phyloP scores from a whole-genome alignment of 2,888 invertebrate species.

The Hypena proboscidalis region DNA sequence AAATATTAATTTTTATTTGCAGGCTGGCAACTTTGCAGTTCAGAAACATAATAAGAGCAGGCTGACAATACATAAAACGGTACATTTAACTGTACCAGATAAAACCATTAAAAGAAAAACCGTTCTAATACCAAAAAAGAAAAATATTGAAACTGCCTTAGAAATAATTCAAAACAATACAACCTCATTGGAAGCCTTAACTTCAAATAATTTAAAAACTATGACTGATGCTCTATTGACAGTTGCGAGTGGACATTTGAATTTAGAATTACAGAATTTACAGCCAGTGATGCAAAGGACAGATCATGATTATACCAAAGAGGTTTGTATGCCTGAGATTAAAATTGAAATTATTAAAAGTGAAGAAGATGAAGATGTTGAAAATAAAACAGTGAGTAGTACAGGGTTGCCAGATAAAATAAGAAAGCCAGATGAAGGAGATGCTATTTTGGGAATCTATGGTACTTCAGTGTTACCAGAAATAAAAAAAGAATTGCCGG shows the following conservation, averaged over 20 bases:
- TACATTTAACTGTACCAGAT: background rate
- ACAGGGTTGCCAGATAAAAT: background rate
- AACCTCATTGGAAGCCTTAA: constrained; percentile 13
- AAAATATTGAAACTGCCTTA: constrained; percentile 35
- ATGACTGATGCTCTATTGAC: constrained; percentile 7
- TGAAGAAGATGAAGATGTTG: background rate
- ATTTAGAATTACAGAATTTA: background rate
- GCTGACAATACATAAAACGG: background rate
- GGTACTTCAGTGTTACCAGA: background rate
- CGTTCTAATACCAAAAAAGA: constrained; percentile 1
- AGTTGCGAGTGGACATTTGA: background rate
- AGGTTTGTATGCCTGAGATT: too few relatives aligned
- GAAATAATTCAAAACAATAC: constrained; percentile 39
- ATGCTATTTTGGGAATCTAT: background rate
- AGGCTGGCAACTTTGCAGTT: background rate
- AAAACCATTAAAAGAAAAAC: background rate
- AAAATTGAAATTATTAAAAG: background rate
- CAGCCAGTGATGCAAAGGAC: background rate
- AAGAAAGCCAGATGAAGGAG: background rate
- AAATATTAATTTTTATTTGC: too few relatives aligned
- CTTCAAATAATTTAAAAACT: background rate
- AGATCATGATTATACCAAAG: background rate
- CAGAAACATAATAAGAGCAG: background rate
- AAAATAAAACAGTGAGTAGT: background rate
- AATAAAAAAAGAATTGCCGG: background rate